These are phyloP conservation scores for Nothobranchius kuhntae DNA, from an alignment of 2,113 vertebrate species.

Conservation along the genomic window DNA sequence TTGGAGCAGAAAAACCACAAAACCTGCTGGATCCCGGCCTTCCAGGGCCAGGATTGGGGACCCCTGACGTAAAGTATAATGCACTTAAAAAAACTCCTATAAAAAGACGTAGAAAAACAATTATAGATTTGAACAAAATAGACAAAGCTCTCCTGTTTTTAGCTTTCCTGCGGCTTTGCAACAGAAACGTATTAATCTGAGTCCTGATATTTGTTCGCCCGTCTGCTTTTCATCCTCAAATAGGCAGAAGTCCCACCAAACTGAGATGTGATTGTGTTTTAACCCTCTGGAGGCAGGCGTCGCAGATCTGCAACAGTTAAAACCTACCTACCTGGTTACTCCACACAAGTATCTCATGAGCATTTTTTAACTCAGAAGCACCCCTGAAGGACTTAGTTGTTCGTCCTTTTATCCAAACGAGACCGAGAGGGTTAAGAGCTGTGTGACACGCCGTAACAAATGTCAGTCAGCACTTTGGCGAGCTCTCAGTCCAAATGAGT, in stretches of 20 bases:
- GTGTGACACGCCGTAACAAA: slow-evolving; percentile 47
- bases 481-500: slow-evolving; percentile 43
- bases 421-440: neutral
- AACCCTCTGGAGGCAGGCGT: too few relatives aligned
- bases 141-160: slow-evolving; percentile 8
- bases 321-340: too few relatives aligned
- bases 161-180: slow-evolving; percentile 13
- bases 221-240: neutral
- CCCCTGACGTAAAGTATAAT: slow-evolving; percentile 1
- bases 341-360: too few relatives aligned
- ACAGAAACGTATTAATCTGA: neutral
- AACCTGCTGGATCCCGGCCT: too few relatives aligned
- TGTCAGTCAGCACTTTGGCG: slow-evolving; percentile 39
- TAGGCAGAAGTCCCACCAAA: neutral
- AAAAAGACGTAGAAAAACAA: slow-evolving; percentile 27
- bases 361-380: too few relatives aligned
- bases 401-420: too few relatives aligned
- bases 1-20: too few relatives aligned
- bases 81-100: slow-evolving; percentile 28
- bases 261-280: slow-evolving; percentile 1
- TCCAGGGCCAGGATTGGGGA: too few relatives aligned
- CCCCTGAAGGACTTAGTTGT: too few relatives aligned
- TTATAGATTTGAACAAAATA: slow-evolving; percentile 29
- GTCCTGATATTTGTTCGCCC: neutral
- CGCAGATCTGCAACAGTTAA: too few relatives aligned